Evolutionary conservation across 2,797 vertebrate genomes (phyloP), one percentile per base, ranked within the genome.

Genomic region (Psittacula derbiana): DNA sequence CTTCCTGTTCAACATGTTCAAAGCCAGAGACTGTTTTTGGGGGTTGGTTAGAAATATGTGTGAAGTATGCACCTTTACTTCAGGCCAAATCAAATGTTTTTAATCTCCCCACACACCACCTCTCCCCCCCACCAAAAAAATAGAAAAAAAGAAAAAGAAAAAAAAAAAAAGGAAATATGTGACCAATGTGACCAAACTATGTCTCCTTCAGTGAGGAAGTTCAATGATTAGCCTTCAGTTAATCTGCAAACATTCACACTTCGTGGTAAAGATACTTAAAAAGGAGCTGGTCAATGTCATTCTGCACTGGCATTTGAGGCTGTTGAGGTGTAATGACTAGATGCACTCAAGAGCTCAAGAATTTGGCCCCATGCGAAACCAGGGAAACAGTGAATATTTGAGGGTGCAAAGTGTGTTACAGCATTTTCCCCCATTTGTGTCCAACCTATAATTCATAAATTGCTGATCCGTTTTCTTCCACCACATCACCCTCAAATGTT

Each of bases 51-150:
- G 98, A 98, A 98, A 97, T 98, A 98, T 98, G 98, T 98, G 98
- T 98, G 97, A 98, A 98, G 96, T 97, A 97, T 98, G 97, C 95
- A 95, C 97, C 99, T 98, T 99, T 97, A 99, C 98, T 98, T 91
- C 70, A 87, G 97, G 99, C 99, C 99, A 99, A 99, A 96, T 97
- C 97, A 99, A 99, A 99, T 98, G 98, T 99, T 99, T 98, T 98
- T 96, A 98, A 97, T 98, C 89, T 95, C 31, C 40, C 82, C 80
- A 44, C 25, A 38, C 64, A 60, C 49, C 46, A 30, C 40, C 31
- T 8, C 47, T 8, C 47, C 24, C 2, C 90, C 52, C 79, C 76
- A 47, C 53, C 58, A 74, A 30, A 65, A 75, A 86, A 57, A 57
- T 16, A 16, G 1, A 13, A 23, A 25, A 86, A 90, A 44, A 74